Evolutionary conservation across 2,797 vertebrate species (phyloP).

Genomic region (Coendou prehensilis): DNA sequence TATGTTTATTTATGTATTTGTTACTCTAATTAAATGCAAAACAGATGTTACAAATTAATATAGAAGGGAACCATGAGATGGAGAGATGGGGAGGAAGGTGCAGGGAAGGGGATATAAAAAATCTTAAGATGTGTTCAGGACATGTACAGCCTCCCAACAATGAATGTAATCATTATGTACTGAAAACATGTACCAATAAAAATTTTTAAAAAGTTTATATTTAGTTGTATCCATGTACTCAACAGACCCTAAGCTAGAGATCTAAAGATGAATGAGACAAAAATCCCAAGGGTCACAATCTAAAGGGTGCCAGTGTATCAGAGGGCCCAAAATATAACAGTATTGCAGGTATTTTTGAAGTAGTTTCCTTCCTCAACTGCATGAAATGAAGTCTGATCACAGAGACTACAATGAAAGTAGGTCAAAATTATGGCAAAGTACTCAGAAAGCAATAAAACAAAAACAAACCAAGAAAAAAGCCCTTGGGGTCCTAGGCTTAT

Average conservation of each 20-base stretch:
- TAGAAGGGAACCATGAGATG: not conserved
- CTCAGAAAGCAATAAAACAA: not conserved
- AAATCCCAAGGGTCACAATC: not conserved
- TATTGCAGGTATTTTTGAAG: not conserved
- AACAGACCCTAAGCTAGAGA: not conserved
- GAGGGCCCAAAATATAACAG: not conserved
- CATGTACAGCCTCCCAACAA: not conserved
- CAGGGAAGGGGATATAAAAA: not conserved
- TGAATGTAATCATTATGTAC: not conserved
- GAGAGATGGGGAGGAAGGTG: not conserved
- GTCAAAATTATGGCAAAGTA: not conserved
- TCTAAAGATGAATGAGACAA: not conserved
- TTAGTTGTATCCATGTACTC: not conserved
- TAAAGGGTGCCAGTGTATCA: not conserved
- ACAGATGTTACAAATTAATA: not conserved
- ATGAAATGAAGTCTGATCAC: constrained; percentile 5
- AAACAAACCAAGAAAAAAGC: not conserved
- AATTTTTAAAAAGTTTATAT: not conserved
- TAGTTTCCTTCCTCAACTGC: not conserved
- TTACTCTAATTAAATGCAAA: not conserved
- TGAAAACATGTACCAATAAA: not conserved
- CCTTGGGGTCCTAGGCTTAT: not conserved
- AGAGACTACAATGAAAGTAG: not conserved
- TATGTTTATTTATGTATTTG: not conserved
- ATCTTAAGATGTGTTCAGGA: not conserved